phyloP scores from a whole-genome alignment of 2,797 vertebrate species.

The Hoplostethus mediterraneus region DNA sequence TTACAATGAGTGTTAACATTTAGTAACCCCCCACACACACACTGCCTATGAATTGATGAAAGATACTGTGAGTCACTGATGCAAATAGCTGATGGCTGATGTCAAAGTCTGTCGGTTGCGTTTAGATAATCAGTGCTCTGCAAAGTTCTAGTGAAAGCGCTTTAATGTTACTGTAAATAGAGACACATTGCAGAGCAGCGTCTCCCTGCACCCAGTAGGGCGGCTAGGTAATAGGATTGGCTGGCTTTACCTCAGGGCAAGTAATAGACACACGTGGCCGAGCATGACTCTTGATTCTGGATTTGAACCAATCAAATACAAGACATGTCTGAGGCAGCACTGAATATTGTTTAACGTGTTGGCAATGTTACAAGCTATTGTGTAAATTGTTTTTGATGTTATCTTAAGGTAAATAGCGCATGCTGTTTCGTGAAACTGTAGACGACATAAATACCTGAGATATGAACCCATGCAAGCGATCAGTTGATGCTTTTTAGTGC shows the following conservation, averaged over 20 bases:
- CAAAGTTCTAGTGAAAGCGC: conserved; percentile 54
- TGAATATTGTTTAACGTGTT: not conserved
- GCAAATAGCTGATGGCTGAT: conserved; percentile 13
- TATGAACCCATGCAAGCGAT: no score
- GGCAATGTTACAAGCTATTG: not conserved
- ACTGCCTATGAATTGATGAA: not conserved
- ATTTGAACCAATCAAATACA: conserved; percentile 34
- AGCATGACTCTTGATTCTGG: conserved; percentile 49
- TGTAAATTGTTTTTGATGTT: no score
- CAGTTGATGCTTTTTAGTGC: no score
- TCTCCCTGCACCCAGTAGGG: conserved; percentile 39
- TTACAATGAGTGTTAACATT: no score
- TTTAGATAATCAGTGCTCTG: conserved; percentile 14
- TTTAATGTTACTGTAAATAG: conserved; percentile 76
- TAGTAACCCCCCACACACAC: not conserved
- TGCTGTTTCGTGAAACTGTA: no score
- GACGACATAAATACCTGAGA: no score
- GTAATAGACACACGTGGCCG: conserved; percentile 56
- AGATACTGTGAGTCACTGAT: conserved; percentile 14
- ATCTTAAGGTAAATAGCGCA: no score
- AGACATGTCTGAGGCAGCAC: not conserved
- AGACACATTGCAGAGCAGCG: conserved; percentile 57
- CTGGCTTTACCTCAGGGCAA: conserved; percentile 69
- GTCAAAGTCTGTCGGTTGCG: conserved; percentile 26
- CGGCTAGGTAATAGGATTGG: conserved; percentile 79